These are phyloP conservation scores for Chironomus tentans DNA, from an alignment of 2,888 invertebrate genomes.

Conservation along the genomic window DNA sequence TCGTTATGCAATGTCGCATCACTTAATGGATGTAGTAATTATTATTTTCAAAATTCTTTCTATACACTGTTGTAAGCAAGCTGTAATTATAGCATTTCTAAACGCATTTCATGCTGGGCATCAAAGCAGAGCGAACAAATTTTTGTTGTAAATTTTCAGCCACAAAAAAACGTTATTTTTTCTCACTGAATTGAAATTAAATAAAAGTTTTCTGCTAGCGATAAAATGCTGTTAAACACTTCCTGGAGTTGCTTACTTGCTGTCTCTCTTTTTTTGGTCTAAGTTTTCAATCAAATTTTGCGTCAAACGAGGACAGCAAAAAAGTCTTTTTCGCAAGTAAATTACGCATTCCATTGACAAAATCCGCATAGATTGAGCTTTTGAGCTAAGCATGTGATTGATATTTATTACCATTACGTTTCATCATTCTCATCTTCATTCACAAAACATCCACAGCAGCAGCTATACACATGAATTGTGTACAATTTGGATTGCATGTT, in stretches of 20 bases:
- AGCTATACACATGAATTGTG: too few relatives aligned
- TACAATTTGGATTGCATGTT: too few relatives aligned
- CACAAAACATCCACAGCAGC: not conserved
- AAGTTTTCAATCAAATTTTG: too few relatives aligned
- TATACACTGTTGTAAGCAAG: not conserved
- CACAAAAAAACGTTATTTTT: too few relatives aligned
- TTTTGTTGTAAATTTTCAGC: too few relatives aligned
- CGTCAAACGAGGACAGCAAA: not conserved
- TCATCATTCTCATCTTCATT: not conserved
- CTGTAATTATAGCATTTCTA: not conserved
- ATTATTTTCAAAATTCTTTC: not conserved
- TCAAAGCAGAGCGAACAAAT: not conserved
- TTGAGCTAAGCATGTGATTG: not conserved
- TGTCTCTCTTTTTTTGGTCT: too few relatives aligned
- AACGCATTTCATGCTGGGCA: not conserved
- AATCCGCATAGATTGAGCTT: not conserved
- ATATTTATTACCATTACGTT: not conserved
- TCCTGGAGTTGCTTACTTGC: too few relatives aligned
- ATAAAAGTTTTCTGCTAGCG: too few relatives aligned
- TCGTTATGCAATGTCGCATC: not conserved
- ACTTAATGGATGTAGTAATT: not conserved
- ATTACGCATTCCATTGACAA: not conserved
- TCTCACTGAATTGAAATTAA: too few relatives aligned
- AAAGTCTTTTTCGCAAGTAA: too few relatives aligned
- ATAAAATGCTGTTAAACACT: too few relatives aligned